Percentiles rank a stretch among this genome's conserved stretches.
These are phyloP conservation scores for Neodiprion virginianus DNA, from an alignment of 1,140 invertebrate genomes.

Conservation along the genomic window DNA sequence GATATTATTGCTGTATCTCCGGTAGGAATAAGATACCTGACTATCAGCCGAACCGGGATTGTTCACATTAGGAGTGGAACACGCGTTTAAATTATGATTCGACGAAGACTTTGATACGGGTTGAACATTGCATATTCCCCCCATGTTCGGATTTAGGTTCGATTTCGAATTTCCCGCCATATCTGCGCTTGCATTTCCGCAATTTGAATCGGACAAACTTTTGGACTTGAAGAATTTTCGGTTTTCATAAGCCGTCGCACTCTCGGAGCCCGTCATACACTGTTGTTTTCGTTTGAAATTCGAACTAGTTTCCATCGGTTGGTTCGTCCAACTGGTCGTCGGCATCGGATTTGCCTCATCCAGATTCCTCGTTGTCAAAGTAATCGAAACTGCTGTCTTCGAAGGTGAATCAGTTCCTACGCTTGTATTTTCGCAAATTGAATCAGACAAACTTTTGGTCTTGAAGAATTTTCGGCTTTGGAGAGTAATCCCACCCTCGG, in stretches of 20 bases:
- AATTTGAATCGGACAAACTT: slow-evolving; percentile 40
- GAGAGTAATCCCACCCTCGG: neutral
- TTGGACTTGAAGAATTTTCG: slow-evolving; percentile 49
- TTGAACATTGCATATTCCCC: slow-evolving; percentile 16
- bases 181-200: slow-evolving; percentile 17
- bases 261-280: neutral
- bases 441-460: slow-evolving; percentile 43
- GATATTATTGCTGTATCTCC: neutral
- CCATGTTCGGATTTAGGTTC: slow-evolving; percentile 15
- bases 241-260: slow-evolving; percentile 15
- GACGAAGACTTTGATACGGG: slow-evolving; percentile 16
- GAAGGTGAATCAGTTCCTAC: neutral
- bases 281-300: slow-evolving; percentile 4
- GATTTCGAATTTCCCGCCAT: slow-evolving; percentile 15
- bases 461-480: slow-evolving; percentile 47
- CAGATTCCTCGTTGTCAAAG: neutral
- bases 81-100: neutral
- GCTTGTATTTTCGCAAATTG: slow-evolving; percentile 27
- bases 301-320: neutral
- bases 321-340: neutral
- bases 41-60: too few relatives aligned
- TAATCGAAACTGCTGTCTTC: neutral
- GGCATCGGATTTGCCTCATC: neutral
- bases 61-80: neutral
- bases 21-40: too few relatives aligned